Evolutionary conservation across 2,113 vertebrate genomes (phyloP), one percentile per base, ranked within the genome.

Genomic region (Corythaixoides concolor): DNA sequence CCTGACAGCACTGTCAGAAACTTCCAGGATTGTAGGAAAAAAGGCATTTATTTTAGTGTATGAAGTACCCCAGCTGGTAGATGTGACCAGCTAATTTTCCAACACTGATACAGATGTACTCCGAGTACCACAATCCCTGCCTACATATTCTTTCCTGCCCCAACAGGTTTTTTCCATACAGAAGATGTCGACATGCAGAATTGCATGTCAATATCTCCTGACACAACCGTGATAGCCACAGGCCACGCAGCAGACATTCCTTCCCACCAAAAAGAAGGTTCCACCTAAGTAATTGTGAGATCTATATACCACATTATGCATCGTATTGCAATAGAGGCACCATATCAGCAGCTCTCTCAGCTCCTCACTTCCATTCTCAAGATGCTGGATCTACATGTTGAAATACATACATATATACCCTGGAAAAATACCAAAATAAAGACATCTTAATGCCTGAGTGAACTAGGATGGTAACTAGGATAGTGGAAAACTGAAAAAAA

Each of bases 181-280:
- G 15, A 58, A 35, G n/a, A 60, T 26, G 27, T 5, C 47, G 47
- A 78, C 75, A 75, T 30, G 37, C 32, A 55, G 19, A 64, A 15
- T 10, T 35, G 33, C 7, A 15, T 0, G 0, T 30, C 66, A 75
- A 6, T n/a, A 70, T n/a, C 43, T 52, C 45, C 26, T 59, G n/a
- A 60, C 50, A 79, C 3, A 43, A 47, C 5, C 47, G 30, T 9
- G 7, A 41, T 35, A 60, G 45, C 59, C 62, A 30, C 3, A 39
- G 33, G 30, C 49, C 56, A 24, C 3, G 16, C 28, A 82, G 81
- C 9, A 63, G 70, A 37, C 28, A 30, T 16, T n/a, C 24, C 32
- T 32, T 49, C 24, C 37, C 56, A 88, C 26, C 45, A 82, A 68
- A 88, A 56, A 17, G 1, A 78, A 24, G 43, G 32, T n/a, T 82